These are phyloP conservation scores for Bombus fervidus DNA, from an alignment of 1,140 invertebrate species.

Conservation along the genomic window DNA sequence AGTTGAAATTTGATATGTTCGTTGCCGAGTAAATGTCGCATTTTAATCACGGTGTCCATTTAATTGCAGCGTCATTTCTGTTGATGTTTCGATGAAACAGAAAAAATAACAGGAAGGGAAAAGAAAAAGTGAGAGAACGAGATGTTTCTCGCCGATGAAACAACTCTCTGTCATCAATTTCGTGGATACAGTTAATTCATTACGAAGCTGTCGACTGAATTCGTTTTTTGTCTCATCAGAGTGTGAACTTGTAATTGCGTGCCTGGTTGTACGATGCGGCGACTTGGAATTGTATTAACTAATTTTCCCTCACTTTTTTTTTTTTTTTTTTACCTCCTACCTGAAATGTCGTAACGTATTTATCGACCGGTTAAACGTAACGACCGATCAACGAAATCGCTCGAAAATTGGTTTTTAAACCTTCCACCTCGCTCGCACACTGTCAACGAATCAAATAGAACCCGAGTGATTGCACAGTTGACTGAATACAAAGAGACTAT, in stretches of 20 bases:
- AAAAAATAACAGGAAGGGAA: neutral
- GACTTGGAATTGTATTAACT: slow-evolving; percentile 36
- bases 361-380: slow-evolving; percentile 28
- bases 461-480: neutral
- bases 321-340: neutral
- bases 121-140: neutral
- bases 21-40: neutral
- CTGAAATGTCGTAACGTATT: slow-evolving; percentile 8
- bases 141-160: neutral
- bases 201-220: neutral
- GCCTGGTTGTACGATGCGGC: neutral
- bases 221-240: slow-evolving; percentile 6
- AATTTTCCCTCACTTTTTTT: neutral
- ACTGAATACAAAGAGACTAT: slow-evolving; percentile 8
- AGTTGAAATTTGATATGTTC: neutral
- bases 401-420: slow-evolving; percentile 25
- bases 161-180: slow-evolving; percentile 30
- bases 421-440: neutral
- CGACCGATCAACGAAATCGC: slow-evolving; percentile 11
- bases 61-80: slow-evolving; percentile 12
- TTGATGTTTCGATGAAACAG: neutral
- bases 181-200: slow-evolving; percentile 26
- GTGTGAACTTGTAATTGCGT: slow-evolving; percentile 22
- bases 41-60: neutral
- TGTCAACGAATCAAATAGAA: slow-evolving; percentile 21